Evolutionary conservation across 2,888 invertebrate genomes (phyloP).

Genomic region (Phaedon cochleariae): DNA sequence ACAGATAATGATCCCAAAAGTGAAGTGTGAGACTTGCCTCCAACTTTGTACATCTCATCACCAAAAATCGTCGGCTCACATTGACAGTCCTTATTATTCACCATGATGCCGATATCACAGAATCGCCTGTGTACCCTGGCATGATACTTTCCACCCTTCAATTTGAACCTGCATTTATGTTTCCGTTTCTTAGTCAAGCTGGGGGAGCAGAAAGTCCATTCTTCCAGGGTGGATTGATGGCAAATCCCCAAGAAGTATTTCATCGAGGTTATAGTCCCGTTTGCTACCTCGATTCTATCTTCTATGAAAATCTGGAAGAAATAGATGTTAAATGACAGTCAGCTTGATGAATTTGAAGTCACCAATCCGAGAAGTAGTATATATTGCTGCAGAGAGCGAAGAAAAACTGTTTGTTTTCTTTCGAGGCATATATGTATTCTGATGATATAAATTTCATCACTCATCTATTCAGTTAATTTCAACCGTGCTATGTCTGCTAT

Average conservation of each 20-base stretch:
- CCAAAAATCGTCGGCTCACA: slow-evolving; percentile 49
- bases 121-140: slow-evolving; percentile 60
- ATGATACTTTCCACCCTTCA: slow-evolving; percentile 44
- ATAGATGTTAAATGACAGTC: no score
- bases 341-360: background rate
- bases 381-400: no score
- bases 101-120: slow-evolving; percentile 60
- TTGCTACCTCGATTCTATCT: slow-evolving; percentile 32
- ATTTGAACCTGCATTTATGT: slow-evolving; percentile 56
- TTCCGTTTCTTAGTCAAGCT: slow-evolving; percentile 53
- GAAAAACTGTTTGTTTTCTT: no score
- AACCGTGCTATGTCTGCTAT: no score
- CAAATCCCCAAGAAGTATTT: slow-evolving; percentile 63
- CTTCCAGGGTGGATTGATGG: slow-evolving; percentile 55
- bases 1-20: background rate
- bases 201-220: slow-evolving; percentile 60
- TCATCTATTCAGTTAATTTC: no score
- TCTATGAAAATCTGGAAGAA: slow-evolving; percentile 56
- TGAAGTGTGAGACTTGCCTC: slow-evolving; percentile 47
- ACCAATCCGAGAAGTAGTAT: background rate
- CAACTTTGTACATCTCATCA: slow-evolving; percentile 55
- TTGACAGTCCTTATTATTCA: slow-evolving; percentile 43
- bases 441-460: no score
- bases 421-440: no score
- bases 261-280: slow-evolving; percentile 17